Conservation (phyloP, 1,140 invertebrate genomes). For the Tetramorium simillimum region DNA sequence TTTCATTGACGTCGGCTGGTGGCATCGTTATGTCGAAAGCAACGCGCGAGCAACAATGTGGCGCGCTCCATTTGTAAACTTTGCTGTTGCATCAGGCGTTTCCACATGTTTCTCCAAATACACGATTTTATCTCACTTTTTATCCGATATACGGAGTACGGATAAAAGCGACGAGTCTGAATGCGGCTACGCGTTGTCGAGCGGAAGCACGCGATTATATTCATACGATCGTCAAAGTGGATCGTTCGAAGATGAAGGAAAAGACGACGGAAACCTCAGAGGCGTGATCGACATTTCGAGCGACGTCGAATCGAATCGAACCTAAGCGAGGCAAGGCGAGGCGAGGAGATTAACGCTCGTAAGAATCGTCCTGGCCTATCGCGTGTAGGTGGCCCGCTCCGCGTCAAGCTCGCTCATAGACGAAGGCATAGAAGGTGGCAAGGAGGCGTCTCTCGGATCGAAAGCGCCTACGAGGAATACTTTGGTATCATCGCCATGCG, state of each 20-base stretch:
- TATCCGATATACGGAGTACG: background rate
- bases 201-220: background rate
- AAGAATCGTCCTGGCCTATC: no score
- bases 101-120: background rate
- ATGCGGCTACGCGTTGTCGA: background rate
- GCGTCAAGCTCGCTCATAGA: no score
- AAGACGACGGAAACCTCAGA: background rate
- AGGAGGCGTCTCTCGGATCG: background rate
- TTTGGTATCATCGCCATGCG: background rate
- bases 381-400: background rate
- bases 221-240: background rate
- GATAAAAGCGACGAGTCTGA: no score
- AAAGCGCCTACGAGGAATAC: background rate
- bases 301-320: no score
- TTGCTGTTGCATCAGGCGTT: background rate
- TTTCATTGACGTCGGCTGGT: background rate
- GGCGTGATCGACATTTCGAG: background rate
- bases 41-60: background rate
- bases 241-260: no score
- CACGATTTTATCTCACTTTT: background rate
- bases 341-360: no score
- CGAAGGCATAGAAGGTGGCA: background rate
- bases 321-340: no score
- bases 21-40: background rate
- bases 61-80: background rate